Evolutionary conservation across 2,113 vertebrate species (phyloP).

Genomic region (Nibea albiflora): DNA sequence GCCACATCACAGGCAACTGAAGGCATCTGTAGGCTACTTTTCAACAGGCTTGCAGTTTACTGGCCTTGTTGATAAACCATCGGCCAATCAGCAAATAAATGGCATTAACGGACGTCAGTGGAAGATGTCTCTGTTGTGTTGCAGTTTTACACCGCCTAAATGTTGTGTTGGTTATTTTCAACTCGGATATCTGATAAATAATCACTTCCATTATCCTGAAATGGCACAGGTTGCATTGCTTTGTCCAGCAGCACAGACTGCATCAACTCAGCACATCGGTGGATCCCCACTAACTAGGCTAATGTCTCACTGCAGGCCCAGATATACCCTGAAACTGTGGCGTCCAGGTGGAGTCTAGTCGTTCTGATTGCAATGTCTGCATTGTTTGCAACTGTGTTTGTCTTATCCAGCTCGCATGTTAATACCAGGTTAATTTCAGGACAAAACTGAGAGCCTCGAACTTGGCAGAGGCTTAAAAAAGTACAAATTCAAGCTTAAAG

Average conservation of each 20-base stretch:
- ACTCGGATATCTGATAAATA: no score
- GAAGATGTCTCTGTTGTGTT: no score
- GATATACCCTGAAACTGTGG: neutral
- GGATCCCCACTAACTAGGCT: neutral
- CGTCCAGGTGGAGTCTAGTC: neutral
- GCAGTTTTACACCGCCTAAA: no score
- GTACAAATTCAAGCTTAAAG: slow-evolving; percentile 21
- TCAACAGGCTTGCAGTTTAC: neutral
- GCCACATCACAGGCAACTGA: neutral
- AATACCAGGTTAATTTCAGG: neutral
- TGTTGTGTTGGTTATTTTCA: no score
- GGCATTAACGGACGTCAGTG: no score
- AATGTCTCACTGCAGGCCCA: neutral
- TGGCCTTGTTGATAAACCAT: no score
- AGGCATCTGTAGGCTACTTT: neutral
- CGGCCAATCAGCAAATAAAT: no score
- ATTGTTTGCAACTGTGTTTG: neutral
- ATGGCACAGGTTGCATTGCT: no score
- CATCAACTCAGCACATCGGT: no score
- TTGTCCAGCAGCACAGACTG: no score
- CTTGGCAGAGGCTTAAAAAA: neutral
- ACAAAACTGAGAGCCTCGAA: neutral
- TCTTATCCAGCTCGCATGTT: neutral
- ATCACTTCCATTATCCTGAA: no score
- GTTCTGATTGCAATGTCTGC: neutral